Evolutionary conservation across 2,888 invertebrate genomes (phyloP).

Genomic region (Stenchaetothrips biformis): DNA sequence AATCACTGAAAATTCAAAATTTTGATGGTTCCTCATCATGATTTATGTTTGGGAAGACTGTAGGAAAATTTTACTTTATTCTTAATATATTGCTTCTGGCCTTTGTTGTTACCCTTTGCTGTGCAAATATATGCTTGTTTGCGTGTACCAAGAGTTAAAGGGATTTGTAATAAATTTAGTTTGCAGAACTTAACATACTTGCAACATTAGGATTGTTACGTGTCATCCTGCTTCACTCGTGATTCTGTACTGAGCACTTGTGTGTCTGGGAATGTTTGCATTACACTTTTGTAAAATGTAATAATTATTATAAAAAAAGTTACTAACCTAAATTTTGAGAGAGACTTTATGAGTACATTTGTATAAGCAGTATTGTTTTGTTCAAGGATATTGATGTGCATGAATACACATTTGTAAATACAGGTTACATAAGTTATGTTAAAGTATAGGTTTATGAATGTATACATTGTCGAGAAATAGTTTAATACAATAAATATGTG

Average conservation of each 20-base stretch:
- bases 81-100: not conserved
- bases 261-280: not conserved
- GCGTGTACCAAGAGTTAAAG: too few relatives aligned
- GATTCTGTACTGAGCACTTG: constrained; percentile 15
- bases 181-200: too few relatives aligned
- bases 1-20: too few relatives aligned
- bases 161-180: too few relatives aligned
- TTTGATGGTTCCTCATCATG: too few relatives aligned
- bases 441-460: not conserved
- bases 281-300: constrained; percentile 2
- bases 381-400: constrained; percentile 1
- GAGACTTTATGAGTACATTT: constrained; percentile 2
- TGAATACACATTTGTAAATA: not conserved
- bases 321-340: not conserved
- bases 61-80: not conserved
- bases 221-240: not conserved
- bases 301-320: not conserved
- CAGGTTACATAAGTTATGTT: constrained; percentile 11
- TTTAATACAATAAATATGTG: constrained; percentile 25
- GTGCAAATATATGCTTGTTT: not conserved
- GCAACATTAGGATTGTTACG: not conserved
- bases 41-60: too few relatives aligned
- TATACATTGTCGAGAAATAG: constrained; percentile 10
- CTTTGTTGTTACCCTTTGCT: not conserved
- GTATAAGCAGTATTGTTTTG: constrained; percentile 12